Base-by-base conservation (phyloP, 2,888 invertebrate genomes). In the Melanchra persicariae region DNA sequence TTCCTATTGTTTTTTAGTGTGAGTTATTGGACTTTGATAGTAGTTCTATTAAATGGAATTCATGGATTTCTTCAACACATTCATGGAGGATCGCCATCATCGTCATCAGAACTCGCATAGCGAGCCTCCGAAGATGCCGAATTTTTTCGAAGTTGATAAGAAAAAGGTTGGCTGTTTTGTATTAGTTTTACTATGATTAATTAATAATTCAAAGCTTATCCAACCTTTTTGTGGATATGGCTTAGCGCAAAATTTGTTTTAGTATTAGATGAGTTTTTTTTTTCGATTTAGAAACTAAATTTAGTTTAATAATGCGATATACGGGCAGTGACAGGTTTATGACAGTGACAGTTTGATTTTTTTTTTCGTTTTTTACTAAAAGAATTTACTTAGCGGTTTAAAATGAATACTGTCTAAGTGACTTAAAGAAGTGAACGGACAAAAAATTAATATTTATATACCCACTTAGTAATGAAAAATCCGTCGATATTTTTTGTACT, bases 141-240 rank as follows among this genome's bases (percentile, higher is more conserved):
- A 95, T 88, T 95, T 94, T 85, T 94, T 95, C 75, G 95, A 95
- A 85, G 93, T 94, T 85, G 95, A 95, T 90, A 95, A 95, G 88
- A 95, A 94, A 83, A 95, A 94, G 94, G 95, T 95, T 87, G 79
- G 87, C 57, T 59, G 15, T 55, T 74, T 75, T 49, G 68, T 3
- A 22, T 54, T 24, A 34, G n/a, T 57, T 57, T 61, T 40, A 49
- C 47, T 79, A 51, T 43, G 55, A 26, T 40, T 15, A 26, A 22
- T 7, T 22, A 45, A 47, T 65, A 37, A n/a, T 60, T 57, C 4
- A 49, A 57, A 1, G 45, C 2, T 17, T 55, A 45, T 5, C 22
- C 15, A 30, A 37, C 19, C 1, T n/a, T 19, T 5, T 40, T 40
- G 26, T 12, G 0, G 19, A 8, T 9, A 19, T 9, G 12, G 15